Base-by-base conservation (phyloP, 2,113 vertebrate genomes). In the Sylvia atricapilla region DNA sequence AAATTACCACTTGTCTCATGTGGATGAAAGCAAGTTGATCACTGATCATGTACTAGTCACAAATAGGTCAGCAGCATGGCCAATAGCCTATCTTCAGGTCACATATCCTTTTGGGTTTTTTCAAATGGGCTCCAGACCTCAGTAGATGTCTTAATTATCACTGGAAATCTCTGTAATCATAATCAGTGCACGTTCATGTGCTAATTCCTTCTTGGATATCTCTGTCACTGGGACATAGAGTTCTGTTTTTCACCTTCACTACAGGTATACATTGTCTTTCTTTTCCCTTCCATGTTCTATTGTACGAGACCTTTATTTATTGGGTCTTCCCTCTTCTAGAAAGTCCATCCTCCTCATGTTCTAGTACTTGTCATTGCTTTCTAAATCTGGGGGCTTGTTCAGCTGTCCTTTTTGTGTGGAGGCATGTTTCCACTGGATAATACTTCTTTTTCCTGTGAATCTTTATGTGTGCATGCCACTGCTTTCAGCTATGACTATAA, bases 261-360 rank as follows among this genome's bases (percentile, higher is more conserved):
- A 6, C 0, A 3, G 31, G 6, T 17, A 62, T 41, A 18, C 1
- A 2, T 18, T 47, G 49, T 18, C 25, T 74, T n/a, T 68, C 15
- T 44, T 85, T 72, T 52, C 35, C 24, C 53, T 82, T 79, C 10
- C 23, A 4, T 58, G 9, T 39, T 43, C 41, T 44, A 1, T 33
- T 28, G 13, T 20, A 14, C 2, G 33, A 50, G 50, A 27, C 3
- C 15, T 79, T 21, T 44, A 24, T 62, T 72, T 58, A 37, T 46
- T 66, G 24, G 6, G 44, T 15, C 35, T 90, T 60, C 17, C 25
- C 16, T 76, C 13, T 81, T 70, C 68, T 37, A 70, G 72, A 47
- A 67, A 46, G 9, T 24, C 11, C 0, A 0, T 43, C 13, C 13
- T 90, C n/a, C 41, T 76, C 28, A 11, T 25, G 13, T 19, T 63